Evolutionary conservation across 1,140 invertebrate species (phyloP), one percentile per base, ranked within the genome.

Genomic region (Pectinophora gossypiella): DNA sequence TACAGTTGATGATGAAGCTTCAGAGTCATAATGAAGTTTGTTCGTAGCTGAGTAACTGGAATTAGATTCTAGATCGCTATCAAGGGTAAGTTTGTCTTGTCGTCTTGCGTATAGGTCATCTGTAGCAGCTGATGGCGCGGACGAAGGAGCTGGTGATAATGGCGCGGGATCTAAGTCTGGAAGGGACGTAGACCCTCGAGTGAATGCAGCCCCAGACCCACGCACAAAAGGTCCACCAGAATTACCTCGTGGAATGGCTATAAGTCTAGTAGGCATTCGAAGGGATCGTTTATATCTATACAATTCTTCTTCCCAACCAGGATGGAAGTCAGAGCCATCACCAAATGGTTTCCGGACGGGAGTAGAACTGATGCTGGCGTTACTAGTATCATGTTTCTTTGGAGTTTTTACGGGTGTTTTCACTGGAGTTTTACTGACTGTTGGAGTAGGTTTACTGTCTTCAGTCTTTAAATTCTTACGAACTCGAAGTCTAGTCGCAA

Each of bases 281-380:
- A 95, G 77, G 0, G 94, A 94, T 58, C 93, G 90, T 76, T 96
- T 96, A 62, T 93, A 96, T 56, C 91, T 91, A 62, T 94, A 95
- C 18, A 95, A 89, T 65, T 95, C 94, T 64, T 94, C 93, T 81
- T 95, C 93, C 94, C 94, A 95, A 0, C 93, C 93, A 0, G 93
- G 93, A 59, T 90, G 88, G 63, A 94, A 93, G 64, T 93, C 91
- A 36, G 92, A 92, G n/a, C 92, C 92, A 75, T 93, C 92, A 0
- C 92, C 92, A 68, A 93, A 94, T 1, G 91, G 89, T 69, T 93
- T 93, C 32, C 90, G 89, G 3, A 78, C 44, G 21, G 70, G 67
- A 2, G 76, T 76, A 5, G 77, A 80, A 63, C 68, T 65, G 48
- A 57, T 77, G 3, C 72, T 73, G 42, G 69, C 70, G 80, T 80